Evolutionary conservation across 23 tunicate genomes (phyloP).

Genomic region (Ascidia mentula): DNA sequence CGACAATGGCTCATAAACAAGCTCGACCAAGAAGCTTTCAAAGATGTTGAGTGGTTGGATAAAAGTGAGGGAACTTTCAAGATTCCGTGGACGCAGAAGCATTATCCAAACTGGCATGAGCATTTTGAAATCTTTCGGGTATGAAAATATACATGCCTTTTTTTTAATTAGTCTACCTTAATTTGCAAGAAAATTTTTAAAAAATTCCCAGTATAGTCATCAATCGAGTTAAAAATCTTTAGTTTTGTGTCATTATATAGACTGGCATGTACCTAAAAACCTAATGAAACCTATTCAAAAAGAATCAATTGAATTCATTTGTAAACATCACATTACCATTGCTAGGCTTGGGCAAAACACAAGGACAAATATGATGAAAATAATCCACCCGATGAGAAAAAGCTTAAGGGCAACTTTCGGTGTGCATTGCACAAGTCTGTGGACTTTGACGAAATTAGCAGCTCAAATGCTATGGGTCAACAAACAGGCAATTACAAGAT

Average conservation of each 20-base stretch:
- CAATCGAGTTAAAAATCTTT: no score
- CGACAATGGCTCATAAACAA: slow-evolving; percentile 58
- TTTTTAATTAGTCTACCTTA: no score
- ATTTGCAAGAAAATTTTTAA: no score
- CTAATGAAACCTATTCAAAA: no score
- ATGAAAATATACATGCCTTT: not conserved
- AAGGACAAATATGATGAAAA: slow-evolving; percentile 28
- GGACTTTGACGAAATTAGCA: slow-evolving; percentile 64
- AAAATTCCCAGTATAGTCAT: no score
- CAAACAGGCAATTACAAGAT: slow-evolving; percentile 63
- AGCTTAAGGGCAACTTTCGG: slow-evolving; percentile 73
- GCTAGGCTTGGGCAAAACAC: slow-evolving; percentile 46
- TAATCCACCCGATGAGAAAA: slow-evolving; percentile 47
- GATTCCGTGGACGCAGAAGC: slow-evolving; percentile 68
- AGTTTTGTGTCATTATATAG: no score
- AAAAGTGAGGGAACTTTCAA: slow-evolving; percentile 15
- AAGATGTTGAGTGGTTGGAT: slow-evolving; percentile 51
- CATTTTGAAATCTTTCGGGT: slow-evolving; percentile 43
- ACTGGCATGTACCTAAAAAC: no score
- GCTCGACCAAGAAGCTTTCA: slow-evolving; percentile 22
- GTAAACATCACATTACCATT: no score
- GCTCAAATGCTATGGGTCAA: slow-evolving; percentile 24
- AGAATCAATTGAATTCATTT: no score
- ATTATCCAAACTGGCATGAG: slow-evolving; percentile 52
- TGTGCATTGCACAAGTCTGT: slow-evolving; percentile 75